A percentile compares a stretch with the other conserved stretches of the same genome.
Evolutionary conservation across 92 coral and sea anemone genomes (phyloP).

Genomic region (Palythoa heliodiscus): DNA sequence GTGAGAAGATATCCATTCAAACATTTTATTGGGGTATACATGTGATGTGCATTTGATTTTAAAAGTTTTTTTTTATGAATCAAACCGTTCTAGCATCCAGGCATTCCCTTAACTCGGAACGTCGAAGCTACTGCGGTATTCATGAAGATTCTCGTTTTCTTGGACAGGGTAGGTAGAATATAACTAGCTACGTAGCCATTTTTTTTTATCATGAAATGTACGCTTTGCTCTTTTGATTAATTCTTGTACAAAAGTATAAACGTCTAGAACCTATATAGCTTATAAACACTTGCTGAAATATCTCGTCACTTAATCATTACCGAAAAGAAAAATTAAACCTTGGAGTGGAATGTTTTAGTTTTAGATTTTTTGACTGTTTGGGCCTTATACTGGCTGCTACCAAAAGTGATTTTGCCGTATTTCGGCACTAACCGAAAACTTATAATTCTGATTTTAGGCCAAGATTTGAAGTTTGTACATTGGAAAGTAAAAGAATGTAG

Average conservation of each 20-base stretch:
- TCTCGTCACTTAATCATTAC: too few relatives aligned
- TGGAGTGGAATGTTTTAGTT: too few relatives aligned
- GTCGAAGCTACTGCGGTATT: neutral
- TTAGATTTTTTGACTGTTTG: neutral
- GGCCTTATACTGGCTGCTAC: neutral
- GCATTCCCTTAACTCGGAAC: neutral
- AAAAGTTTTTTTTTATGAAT: neutral
- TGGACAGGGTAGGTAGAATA: slow-evolving; percentile 3
- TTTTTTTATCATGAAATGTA: neutral
- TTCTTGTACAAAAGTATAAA: neutral
- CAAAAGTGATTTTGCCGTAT: neutral
- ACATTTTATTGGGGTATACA: neutral
- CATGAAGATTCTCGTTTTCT: slow-evolving; percentile 16
- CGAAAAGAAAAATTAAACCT: too few relatives aligned
- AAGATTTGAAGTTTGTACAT: slow-evolving; percentile 21
- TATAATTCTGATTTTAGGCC: slow-evolving; percentile 8
- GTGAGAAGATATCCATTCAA: neutral
- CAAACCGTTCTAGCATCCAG: neutral
- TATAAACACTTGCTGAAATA: too few relatives aligned
- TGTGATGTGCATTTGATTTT: neutral
- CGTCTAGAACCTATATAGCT: too few relatives aligned
- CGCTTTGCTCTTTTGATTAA: neutral
- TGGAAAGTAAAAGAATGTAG: slow-evolving; percentile 11
- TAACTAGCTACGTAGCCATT: neutral
- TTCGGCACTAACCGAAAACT: neutral